Conservation (phyloP, 2,113 vertebrate species). For the Pipa parva region DNA sequence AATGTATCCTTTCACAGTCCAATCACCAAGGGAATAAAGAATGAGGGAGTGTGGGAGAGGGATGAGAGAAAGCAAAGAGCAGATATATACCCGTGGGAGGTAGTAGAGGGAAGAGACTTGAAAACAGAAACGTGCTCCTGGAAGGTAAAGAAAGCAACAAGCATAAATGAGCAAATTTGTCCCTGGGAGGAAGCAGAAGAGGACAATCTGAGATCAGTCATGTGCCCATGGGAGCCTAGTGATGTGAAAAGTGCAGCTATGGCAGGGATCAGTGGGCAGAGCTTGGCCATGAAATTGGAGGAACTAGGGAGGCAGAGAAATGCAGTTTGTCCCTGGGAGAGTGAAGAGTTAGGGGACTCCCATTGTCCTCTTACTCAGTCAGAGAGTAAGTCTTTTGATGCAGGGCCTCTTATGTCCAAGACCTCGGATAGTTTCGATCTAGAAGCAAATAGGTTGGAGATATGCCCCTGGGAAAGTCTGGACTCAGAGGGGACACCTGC, state of each 20-base stretch:
- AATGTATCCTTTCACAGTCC: conserved; percentile 22
- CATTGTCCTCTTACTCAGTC: neutral
- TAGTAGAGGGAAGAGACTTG: neutral
- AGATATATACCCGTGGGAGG: neutral
- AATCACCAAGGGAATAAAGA: neutral
- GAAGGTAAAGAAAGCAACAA: neutral
- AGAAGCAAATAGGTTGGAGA: conserved; percentile 44
- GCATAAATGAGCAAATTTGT: conserved; percentile 8
- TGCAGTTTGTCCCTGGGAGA: conserved; percentile 2
- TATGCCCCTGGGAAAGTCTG: conserved; percentile 54
- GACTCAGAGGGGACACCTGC: neutral
- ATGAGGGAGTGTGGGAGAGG: neutral
- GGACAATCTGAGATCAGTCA: neutral
- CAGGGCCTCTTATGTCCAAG: neutral
- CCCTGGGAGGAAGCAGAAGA: conserved; percentile 19
- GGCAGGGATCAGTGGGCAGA: neutral
- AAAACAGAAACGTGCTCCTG: neutral
- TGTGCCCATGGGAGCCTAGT: conserved; percentile 39
- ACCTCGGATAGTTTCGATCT: accelerated
- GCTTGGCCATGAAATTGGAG: conserved; percentile 9
- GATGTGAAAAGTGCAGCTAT: neutral
- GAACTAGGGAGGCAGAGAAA: neutral
- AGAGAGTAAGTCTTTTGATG: neutral
- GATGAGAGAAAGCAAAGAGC: accelerated
- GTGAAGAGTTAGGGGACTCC: conserved; percentile 24